Percentiles rank a stretch among this genome's conserved stretches.
These are phyloP conservation scores for Hafferia zeledoni DNA, from an alignment of 2,797 vertebrate genomes.

Conservation along the genomic window DNA sequence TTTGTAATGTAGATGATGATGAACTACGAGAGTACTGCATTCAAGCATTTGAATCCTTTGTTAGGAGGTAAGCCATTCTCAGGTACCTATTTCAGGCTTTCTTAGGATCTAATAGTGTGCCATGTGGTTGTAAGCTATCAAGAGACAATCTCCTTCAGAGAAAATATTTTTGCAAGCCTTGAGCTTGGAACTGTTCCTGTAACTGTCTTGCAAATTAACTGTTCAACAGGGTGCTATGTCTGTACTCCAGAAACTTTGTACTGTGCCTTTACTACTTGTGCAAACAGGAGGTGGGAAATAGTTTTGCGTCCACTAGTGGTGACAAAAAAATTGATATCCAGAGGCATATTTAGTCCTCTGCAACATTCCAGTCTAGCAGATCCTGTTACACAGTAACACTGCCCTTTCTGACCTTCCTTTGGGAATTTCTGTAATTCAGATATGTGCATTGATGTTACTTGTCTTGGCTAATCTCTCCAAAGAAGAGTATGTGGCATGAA, in stretches of 20 bases:
- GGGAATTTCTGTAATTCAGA: background rate
- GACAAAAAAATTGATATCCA: background rate
- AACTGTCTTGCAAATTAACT: background rate
- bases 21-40: conserved; percentile 98
- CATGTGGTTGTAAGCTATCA: background rate
- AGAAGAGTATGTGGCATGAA: background rate
- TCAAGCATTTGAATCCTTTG: conserved; percentile 99
- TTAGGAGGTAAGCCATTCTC: conserved; percentile 85
- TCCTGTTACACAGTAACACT: background rate
- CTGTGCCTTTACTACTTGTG: background rate
- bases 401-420: background rate
- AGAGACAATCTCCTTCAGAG: background rate
- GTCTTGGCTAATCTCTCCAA: background rate
- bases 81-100: background rate
- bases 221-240: background rate
- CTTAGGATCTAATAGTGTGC: background rate
- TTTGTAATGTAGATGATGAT: conserved; percentile 97
- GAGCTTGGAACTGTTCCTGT: background rate
- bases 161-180: background rate
- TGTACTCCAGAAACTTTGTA: background rate
- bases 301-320: background rate
- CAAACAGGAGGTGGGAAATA: background rate
- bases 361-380: background rate
- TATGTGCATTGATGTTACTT: background rate
- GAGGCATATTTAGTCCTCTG: background rate